Percentiles rank a stretch among this genome's conserved stretches.
phyloP scores from a whole-genome alignment of 2,888 invertebrate species.

The Mellilla xanthometata region DNA sequence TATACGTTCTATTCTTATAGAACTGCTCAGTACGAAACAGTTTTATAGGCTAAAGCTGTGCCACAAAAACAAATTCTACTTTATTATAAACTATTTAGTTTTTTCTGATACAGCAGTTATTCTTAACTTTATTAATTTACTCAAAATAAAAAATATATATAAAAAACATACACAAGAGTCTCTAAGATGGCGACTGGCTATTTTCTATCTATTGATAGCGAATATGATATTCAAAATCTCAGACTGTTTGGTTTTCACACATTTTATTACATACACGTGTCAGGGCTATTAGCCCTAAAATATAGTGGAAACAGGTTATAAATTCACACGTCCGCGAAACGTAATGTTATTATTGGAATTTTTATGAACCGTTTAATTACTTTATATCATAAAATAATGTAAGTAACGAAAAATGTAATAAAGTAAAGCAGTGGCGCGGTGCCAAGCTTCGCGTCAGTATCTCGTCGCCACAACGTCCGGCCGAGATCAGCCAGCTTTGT shows the following conservation, averaged over 20 bases:
- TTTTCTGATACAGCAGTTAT: too few species aligned
- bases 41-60: too few species aligned
- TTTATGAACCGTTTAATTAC: conserved; percentile 45
- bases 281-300: conserved; percentile 5
- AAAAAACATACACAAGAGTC: too few species aligned
- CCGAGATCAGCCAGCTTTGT: conserved; percentile 36
- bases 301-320: conserved; percentile 15
- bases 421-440: conserved; percentile 56
- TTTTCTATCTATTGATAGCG: too few species aligned
- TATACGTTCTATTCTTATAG: too few species aligned
- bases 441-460: conserved; percentile 66
- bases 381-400: conserved; percentile 47
- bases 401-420: conserved; percentile 57
- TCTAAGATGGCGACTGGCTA: too few species aligned
- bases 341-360: conserved; percentile 30
- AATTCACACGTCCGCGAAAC: conserved; percentile 24
- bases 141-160: too few species aligned
- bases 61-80: too few species aligned
- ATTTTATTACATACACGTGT: conserved; percentile 5
- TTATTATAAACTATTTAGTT: too few species aligned
- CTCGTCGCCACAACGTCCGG: conserved; percentile 58
- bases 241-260: neutral
- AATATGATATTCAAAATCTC: too few species aligned
- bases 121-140: too few species aligned
- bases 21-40: too few species aligned